These are phyloP conservation scores for Parapristionchus giblindavisi DNA, from an alignment of 2,888 invertebrate species.

Conservation along the genomic window DNA sequence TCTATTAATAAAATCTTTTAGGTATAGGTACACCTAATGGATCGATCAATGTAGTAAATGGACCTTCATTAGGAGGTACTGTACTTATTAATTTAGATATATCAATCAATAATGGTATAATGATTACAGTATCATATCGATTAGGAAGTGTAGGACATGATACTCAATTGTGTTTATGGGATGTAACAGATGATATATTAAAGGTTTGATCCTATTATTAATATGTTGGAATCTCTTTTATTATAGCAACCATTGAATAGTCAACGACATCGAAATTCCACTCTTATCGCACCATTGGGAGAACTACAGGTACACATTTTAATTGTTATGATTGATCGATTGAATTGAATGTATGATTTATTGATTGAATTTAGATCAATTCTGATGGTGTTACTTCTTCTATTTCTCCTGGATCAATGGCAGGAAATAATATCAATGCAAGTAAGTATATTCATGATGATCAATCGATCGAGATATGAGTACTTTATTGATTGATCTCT, in stretches of 20 bases:
- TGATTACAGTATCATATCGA: conserved; percentile 55
- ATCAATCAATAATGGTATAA: background rate
- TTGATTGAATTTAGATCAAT: background rate
- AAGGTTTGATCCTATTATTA: conserved; percentile 37
- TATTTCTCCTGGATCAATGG: conserved; percentile 10
- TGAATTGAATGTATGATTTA: background rate
- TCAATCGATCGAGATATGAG: background rate
- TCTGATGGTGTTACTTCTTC: conserved; percentile 22
- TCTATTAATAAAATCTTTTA: background rate
- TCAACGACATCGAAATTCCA: conserved; percentile 58
- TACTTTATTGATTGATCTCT: conserved; percentile 23
- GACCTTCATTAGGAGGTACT: conserved; percentile 12
- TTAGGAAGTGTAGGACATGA: conserved; percentile 81
- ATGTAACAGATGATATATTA: conserved; percentile 90
- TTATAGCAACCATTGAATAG: conserved; percentile 32
- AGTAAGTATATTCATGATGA: too few species aligned
- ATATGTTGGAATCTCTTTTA: background rate
- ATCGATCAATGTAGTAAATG: conserved; percentile 4
- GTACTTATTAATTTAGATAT: background rate
- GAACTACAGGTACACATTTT: conserved; percentile 46
- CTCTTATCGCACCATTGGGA: conserved; percentile 48
- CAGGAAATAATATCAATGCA: background rate
- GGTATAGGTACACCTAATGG: conserved; percentile 30
- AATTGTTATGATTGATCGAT: background rate
- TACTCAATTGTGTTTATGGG: conserved; percentile 97